Conservation (phyloP, 2,797 vertebrate species). For the Bovichtus diacanthus region DNA sequence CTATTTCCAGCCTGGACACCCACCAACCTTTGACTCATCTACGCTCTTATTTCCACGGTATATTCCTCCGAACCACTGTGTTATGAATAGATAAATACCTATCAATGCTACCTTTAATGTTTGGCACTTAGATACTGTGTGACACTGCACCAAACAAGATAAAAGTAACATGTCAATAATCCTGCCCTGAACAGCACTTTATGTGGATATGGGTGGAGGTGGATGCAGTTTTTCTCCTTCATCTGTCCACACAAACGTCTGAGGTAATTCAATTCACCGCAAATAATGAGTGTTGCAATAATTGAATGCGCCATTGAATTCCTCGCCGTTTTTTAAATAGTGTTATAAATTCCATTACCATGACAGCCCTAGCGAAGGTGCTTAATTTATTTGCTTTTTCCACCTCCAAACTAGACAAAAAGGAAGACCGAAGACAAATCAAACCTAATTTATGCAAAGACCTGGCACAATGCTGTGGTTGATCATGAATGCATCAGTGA, state of each 20-base stretch:
- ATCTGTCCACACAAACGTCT: background rate
- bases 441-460: constrained; percentile 43
- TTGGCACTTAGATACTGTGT: background rate
- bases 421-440: constrained; percentile 28
- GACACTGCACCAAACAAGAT: background rate
- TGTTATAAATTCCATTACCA: constrained; percentile 15
- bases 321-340: background rate
- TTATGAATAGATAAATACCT: background rate
- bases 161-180: background rate
- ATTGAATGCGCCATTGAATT: background rate
- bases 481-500: constrained; percentile 35
- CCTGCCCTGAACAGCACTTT: background rate
- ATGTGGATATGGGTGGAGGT: background rate
- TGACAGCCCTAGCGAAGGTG: background rate
- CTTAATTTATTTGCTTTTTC: constrained; percentile 35
- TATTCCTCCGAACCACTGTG: background rate
- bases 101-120: background rate
- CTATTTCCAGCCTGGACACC: background rate
- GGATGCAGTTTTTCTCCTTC: background rate
- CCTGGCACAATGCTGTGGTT: constrained; percentile 5
- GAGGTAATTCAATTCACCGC: constrained; percentile 3
- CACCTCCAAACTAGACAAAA: constrained; percentile 42
- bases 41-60: background rate
- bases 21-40: background rate
- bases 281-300: background rate